These are phyloP conservation scores for Hassar affinis DNA, from an alignment of 2,113 vertebrate genomes.

Conservation along the genomic window DNA sequence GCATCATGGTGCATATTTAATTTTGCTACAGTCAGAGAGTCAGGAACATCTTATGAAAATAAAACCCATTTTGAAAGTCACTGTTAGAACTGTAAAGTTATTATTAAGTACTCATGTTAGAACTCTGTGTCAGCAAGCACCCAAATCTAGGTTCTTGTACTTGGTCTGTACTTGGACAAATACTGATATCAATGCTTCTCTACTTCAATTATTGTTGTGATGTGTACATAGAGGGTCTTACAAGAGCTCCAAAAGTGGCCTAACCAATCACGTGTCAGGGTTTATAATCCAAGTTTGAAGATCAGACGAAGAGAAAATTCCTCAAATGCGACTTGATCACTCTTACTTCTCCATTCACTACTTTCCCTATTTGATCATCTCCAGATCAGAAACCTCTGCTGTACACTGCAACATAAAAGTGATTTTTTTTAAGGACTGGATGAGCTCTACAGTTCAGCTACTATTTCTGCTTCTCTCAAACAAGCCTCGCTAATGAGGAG, in stretches of 20 bases:
- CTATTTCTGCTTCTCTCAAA: background rate
- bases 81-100: no score
- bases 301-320: background rate
- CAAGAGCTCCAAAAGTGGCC: background rate
- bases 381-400: background rate
- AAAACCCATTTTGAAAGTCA: no score
- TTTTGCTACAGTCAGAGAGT: no score
- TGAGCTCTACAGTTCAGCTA: background rate
- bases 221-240: background rate
- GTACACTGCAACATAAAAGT: background rate
- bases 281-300: background rate
- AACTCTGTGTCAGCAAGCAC: no score
- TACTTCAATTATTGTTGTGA: background rate
- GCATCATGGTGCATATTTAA: no score
- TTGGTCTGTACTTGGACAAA: no score
- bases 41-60: no score
- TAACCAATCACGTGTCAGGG: background rate
- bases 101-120: no score
- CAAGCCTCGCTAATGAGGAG: slow-evolving; percentile 30
- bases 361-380: background rate
- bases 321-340: background rate
- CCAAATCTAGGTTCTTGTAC: no score
- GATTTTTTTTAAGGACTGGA: background rate
- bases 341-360: background rate
- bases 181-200: no score